Evolutionary conservation across 2,888 invertebrate genomes (phyloP).

Genomic region (Mesorhabditis belari): DNA sequence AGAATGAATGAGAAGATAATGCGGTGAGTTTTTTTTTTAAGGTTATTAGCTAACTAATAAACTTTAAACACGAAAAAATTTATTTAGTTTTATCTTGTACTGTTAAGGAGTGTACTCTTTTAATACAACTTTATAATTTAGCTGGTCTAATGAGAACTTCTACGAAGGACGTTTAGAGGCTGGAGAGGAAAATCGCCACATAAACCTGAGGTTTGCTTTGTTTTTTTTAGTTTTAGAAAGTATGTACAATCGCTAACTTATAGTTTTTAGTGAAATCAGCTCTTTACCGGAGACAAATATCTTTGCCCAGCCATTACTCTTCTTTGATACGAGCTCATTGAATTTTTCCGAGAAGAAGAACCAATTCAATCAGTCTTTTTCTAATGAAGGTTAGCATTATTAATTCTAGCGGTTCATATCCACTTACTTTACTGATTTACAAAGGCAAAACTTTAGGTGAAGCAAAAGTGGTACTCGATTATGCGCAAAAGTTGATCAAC

Average conservation of each 20-base stretch:
- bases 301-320: slow-evolving; percentile 2
- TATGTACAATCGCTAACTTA: background rate
- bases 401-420: too few species aligned
- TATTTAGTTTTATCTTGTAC: background rate
- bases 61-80: too few species aligned
- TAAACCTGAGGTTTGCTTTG: slow-evolving; percentile 8
- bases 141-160: slow-evolving; percentile 43
- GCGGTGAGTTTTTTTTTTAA: too few species aligned
- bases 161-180: slow-evolving; percentile 32
- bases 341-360: background rate
- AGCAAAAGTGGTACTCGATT: slow-evolving; percentile 9
- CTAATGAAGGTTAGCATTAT: background rate
- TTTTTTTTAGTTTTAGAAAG: too few species aligned
- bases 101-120: background rate
- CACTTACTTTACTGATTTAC: too few species aligned
- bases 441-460: too few species aligned
- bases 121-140: too few species aligned
- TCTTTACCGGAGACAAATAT: slow-evolving; percentile 4
- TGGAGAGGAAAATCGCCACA: slow-evolving; percentile 16
- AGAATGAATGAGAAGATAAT: slow-evolving; percentile 44
- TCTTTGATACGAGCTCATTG: slow-evolving; percentile 5
- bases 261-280: slow-evolving; percentile 9
- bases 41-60: too few species aligned
- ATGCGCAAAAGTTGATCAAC: slow-evolving; percentile 11
- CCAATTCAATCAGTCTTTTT: background rate